These are phyloP conservation scores for Hypomecis punctinalis DNA, from an alignment of 2,888 invertebrate species.

Conservation along the genomic window DNA sequence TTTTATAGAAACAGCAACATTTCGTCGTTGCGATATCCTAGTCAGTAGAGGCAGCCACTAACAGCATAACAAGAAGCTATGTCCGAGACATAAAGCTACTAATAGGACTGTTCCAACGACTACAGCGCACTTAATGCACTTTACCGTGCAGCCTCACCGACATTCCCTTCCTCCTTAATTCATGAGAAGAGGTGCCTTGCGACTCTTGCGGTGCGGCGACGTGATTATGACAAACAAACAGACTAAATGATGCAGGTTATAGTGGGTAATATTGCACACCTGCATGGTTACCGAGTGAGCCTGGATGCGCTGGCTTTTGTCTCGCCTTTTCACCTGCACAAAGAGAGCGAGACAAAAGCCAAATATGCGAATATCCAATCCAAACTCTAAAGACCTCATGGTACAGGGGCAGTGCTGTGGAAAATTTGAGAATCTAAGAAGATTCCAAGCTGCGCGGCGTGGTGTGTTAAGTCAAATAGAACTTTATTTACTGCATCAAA, in stretches of 20 bases:
- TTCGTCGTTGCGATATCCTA: background rate
- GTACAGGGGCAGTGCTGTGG: too few species aligned
- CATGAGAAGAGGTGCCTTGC: constrained; percentile 43
- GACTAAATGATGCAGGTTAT: constrained; percentile 34
- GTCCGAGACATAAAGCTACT: constrained; percentile 24
- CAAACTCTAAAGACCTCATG: too few species aligned
- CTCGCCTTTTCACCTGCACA: too few species aligned
- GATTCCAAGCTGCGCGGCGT: too few species aligned
- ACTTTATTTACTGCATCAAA: too few species aligned
- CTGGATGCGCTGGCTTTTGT: too few species aligned
- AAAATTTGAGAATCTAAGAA: too few species aligned
- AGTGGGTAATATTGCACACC: constrained; percentile 13
- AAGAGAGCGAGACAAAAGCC: too few species aligned
- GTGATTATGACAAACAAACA: constrained; percentile 47
- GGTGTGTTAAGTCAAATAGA: too few species aligned
- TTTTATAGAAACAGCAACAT: background rate
- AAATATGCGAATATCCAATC: too few species aligned
- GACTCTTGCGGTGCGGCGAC: constrained; percentile 37
- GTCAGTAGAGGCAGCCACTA: background rate
- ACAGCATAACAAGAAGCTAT: constrained; percentile 20
- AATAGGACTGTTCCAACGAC: constrained; percentile 28
- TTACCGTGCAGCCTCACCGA: constrained; percentile 39
- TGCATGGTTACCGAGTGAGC: background rate
- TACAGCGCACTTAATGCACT: constrained; percentile 38
- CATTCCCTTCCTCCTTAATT: constrained; percentile 38